These are phyloP conservation scores for Babyrousa celebensis DNA, from an alignment of 2,797 vertebrate genomes.

Conservation along the genomic window DNA sequence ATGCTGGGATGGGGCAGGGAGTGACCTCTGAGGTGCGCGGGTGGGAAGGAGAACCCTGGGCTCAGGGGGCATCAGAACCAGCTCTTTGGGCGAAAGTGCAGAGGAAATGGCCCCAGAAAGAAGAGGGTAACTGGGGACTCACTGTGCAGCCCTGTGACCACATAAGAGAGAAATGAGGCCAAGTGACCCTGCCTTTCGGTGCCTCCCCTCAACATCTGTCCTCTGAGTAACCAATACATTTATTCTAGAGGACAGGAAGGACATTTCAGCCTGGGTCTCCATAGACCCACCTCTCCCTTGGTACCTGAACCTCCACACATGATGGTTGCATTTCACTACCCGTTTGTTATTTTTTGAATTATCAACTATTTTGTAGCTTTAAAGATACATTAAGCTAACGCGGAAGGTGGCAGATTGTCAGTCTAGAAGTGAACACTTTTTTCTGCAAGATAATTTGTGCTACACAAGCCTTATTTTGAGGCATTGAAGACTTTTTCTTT, in stretches of 20 bases:
- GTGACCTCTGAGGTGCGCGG: conserved; percentile 55
- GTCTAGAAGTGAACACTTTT: conserved; percentile 69
- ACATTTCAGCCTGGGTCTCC: not conserved
- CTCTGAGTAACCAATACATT: not conserved
- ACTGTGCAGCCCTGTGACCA: not conserved
- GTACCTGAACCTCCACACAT: not conserved
- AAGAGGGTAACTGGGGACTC: not conserved
- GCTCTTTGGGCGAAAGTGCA: not conserved
- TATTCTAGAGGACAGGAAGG: conserved; percentile 35
- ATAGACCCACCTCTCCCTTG: not conserved
- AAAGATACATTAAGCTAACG: conserved; percentile 63
- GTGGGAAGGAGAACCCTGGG: not conserved
- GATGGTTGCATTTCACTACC: conserved; percentile 19
- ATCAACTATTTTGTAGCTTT: conserved; percentile 63
- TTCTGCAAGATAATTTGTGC: conserved; percentile 70
- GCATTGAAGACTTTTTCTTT: conserved; percentile 17
- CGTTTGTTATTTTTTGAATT: conserved; percentile 70
- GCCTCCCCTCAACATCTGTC: not conserved
- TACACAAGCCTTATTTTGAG: conserved; percentile 71
- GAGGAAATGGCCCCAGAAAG: not conserved
- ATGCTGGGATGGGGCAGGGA: conserved; percentile 72
- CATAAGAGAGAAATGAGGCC: conserved; percentile 10
- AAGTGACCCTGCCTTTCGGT: not conserved
- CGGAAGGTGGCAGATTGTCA: conserved; percentile 70
- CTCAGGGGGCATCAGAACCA: not conserved